Evolutionary conservation across 2,888 invertebrate species (phyloP).

Genomic region (Tipula helvola): DNA sequence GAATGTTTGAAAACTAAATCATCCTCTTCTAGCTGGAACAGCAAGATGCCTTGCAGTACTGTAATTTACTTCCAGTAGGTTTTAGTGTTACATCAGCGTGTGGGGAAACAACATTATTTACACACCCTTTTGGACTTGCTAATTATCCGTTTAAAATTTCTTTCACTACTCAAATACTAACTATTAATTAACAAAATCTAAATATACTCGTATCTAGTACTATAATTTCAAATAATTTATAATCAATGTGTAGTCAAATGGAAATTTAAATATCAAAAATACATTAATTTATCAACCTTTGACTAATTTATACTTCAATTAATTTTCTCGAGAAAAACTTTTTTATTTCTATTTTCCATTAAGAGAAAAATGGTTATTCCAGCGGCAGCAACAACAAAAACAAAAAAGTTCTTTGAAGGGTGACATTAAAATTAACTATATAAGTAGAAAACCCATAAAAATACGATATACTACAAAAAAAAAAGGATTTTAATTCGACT

Average conservation of each 20-base stretch:
- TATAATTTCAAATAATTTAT: not conserved
- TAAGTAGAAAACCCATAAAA: not conserved
- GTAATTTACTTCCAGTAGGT: no score
- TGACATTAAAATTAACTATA: not conserved
- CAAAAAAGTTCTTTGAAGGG: not conserved
- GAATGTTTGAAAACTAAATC: no score
- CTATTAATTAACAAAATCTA: not conserved
- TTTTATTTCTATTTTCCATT: not conserved
- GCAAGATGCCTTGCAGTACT: no score
- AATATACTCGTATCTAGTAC: not conserved
- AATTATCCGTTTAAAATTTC: not conserved
- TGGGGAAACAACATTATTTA: no score
- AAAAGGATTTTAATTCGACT: not conserved
- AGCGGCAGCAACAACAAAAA: not conserved
- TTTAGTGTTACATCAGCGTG: no score
- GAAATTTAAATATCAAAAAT: slow-evolving; percentile 4
- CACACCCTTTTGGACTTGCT: not conserved
- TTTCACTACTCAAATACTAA: not conserved
- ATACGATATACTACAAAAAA: not conserved
- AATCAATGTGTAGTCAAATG: not conserved
- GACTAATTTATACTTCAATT: slow-evolving; percentile 4
- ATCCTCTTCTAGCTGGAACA: no score
- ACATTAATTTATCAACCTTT: slow-evolving; percentile 4
- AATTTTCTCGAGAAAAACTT: not conserved
- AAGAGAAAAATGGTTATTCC: not conserved